Base-by-base conservation (phyloP, 2,888 invertebrate genomes). In the Aporophyla lueneburgensis region DNA sequence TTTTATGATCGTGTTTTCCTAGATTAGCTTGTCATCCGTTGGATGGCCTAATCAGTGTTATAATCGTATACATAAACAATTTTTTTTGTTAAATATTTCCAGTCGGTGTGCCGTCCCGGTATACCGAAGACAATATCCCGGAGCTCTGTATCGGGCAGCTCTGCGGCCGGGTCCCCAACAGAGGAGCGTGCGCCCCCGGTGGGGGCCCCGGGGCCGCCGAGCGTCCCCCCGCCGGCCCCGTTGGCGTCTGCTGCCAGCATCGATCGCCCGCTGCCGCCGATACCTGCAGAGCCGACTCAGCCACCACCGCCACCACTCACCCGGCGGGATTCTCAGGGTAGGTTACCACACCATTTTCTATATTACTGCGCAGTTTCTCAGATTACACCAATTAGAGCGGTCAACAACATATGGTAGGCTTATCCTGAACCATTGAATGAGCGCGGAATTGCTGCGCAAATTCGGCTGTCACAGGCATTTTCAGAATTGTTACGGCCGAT, bases 291-390 rank as follows among this genome's bases (percentile, higher is more conserved):
- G 87, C 97, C 97, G 2, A 85, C 95, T 49, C 96, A 96, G 87
- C 95, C 96, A 6, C 96, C 96, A 43, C 96, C 96, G 61, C 96
- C 96, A 40, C 96, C 96, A 40, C 93, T 96, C 67, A 92, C 96
- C 0, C 97, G 98, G 63, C 97, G 98, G 62, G 98, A 98, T 90
- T 98, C 98, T 54, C 98, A 98, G 96, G 97, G 98, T 97, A 93
- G 87, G 49, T 53, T 27, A 54, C 19, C 33, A 14, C 9, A 40
- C 4, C 14, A 49, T 43, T n/a, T 46, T 49, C 4, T 24, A 24
- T 54, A n/a, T 16, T 66, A 27, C 0, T 21, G 27, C 3, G 49
- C 21, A 56, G 24, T 56, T 58, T 7, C 58, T 16, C 3, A 27
- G 16, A 27, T 16, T 27, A 58, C 27, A 58, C 3, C 27, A 58